Evolutionary conservation across 2,797 vertebrate genomes (phyloP).

Genomic region (Poeciliopsis turneri): DNA sequence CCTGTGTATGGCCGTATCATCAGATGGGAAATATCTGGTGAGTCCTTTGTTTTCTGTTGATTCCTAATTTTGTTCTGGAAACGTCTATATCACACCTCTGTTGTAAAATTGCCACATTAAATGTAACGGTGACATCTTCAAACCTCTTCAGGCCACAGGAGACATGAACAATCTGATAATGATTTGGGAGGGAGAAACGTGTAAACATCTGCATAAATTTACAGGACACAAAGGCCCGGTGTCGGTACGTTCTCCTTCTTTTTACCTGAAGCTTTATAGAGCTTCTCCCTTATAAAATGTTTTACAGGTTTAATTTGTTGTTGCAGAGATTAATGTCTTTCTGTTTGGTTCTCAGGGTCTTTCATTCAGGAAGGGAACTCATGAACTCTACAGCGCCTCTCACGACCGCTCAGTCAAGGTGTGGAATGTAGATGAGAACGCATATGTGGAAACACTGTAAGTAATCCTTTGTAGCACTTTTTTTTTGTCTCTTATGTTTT

Average conservation of each 20-base stretch:
- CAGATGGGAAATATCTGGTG: conserved; percentile 95
- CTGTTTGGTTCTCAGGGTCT: conserved; percentile 81
- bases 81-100: neutral
- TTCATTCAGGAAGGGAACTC: conserved; percentile 91
- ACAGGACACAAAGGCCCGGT: conserved; percentile 90
- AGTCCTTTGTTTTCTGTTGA: neutral
- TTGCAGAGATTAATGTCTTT: neutral
- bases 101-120: neutral
- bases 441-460: conserved; percentile 96
- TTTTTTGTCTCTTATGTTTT: neutral
- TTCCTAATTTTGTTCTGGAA: neutral
- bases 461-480: neutral
- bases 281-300: neutral
- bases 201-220: conserved; percentile 90
- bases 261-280: neutral
- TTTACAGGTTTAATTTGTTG: neutral
- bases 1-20: conserved; percentile 93
- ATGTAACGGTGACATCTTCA: neutral
- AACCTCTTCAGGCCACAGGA: conserved; percentile 86
- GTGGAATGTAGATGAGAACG: conserved; percentile 95
- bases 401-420: conserved; percentile 95
- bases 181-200: conserved; percentile 91
- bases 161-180: conserved; percentile 94
- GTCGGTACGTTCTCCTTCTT: conserved; percentile 82
- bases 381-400: conserved; percentile 94